These are phyloP conservation scores for Brachypalpus laphriformis DNA, from an alignment of 2,888 invertebrate genomes.

Conservation along the genomic window DNA sequence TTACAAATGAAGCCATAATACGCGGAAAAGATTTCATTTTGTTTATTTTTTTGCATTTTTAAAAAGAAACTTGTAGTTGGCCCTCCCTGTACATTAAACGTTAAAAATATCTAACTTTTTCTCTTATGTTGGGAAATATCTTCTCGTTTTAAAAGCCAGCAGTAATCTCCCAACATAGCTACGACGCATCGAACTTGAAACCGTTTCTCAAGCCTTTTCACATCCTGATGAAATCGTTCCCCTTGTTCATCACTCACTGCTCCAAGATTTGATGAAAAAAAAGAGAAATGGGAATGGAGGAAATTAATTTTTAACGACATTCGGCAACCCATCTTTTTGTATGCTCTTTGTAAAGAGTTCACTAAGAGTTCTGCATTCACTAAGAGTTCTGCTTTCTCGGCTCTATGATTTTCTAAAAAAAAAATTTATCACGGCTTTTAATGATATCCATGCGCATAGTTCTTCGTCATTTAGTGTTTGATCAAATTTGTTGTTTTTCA, in stretches of 20 bases:
- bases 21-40: neutral
- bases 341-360: neutral
- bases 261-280: neutral
- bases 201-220: neutral
- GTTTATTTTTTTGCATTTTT: no score
- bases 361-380: neutral
- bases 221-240: neutral
- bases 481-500: neutral
- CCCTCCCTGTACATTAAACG: no score
- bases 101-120: constrained; percentile 3
- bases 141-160: no score
- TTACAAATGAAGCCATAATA: neutral
- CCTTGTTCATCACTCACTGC: neutral
- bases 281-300: no score
- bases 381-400: neutral
- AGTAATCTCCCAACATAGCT: neutral
- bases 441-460: neutral
- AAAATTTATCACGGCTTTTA: neutral
- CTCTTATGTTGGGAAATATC: no score
- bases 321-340: neutral
- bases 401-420: constrained; percentile 1
- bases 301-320: neutral
- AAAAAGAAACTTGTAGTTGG: no score
- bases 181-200: neutral
- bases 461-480: neutral